Percentiles rank a stretch among this genome's conserved stretches.
Evolutionary conservation across 2,797 vertebrate species (phyloP).

Genomic region (Chrosomus eos): DNA sequence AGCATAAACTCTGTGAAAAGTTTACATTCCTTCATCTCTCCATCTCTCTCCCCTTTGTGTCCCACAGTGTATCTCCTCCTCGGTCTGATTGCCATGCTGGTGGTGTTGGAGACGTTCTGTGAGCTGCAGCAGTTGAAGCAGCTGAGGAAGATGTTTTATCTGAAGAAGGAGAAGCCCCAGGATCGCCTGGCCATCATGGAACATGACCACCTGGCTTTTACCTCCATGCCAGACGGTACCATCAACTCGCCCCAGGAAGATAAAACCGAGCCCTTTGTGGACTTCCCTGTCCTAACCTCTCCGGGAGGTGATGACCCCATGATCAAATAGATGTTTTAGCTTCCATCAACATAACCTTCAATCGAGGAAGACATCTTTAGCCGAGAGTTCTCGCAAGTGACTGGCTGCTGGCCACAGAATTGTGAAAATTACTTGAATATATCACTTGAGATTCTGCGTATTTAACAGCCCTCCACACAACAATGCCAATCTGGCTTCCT

Average conservation of each 20-base stretch:
- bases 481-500: not conserved
- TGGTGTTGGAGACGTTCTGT: constrained; percentile 96
- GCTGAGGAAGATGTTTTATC: constrained; percentile 94
- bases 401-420: not conserved
- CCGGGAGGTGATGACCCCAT: constrained; percentile 74
- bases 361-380: not conserved
- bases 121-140: constrained; percentile 95
- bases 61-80: constrained; percentile 89
- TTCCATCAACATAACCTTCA: not conserved
- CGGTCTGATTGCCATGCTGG: constrained; percentile 93
- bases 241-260: constrained; percentile 74
- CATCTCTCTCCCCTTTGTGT: constrained; percentile 8
- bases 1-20: not conserved
- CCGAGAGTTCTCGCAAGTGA: not conserved
- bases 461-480: constrained; percentile 12
- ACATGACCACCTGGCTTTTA: constrained; percentile 93
- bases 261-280: constrained; percentile 83
- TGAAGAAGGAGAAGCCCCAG: constrained; percentile 92
- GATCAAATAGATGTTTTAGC: constrained; percentile 69
- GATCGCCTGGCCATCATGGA: constrained; percentile 90
- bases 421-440: not conserved
- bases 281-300: constrained; percentile 65
- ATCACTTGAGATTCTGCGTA: not conserved
- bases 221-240: constrained; percentile 82
- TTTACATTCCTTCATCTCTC: not conserved